Conservation (phyloP, 2,888 invertebrate species). For the Terebella lapidaria region DNA sequence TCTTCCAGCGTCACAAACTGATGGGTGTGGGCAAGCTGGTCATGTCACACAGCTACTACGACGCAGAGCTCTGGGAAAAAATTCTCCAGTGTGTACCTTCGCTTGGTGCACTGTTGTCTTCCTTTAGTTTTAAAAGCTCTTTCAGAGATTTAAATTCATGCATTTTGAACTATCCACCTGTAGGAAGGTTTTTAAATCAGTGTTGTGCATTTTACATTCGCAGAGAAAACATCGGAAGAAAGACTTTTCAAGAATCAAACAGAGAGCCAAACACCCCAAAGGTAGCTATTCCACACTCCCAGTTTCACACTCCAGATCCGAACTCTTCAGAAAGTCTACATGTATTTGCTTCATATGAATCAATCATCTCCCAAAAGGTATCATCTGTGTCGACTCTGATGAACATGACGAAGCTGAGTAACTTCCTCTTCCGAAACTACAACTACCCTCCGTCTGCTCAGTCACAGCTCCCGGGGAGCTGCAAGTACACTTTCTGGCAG, state of each 20-base stretch:
- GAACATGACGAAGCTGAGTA: slow-evolving; percentile 37
- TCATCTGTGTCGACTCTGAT: slow-evolving; percentile 37
- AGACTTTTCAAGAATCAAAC: slow-evolving; percentile 36
- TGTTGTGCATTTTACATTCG: slow-evolving; percentile 15
- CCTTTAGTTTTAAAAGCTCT: not conserved
- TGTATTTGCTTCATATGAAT: too few relatives aligned
- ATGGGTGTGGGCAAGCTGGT: slow-evolving; percentile 69
- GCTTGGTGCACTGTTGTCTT: too few relatives aligned
- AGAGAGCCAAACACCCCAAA: slow-evolving; percentile 36
- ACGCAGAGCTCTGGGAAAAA: slow-evolving; percentile 76
- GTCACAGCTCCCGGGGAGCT: slow-evolving; percentile 64
- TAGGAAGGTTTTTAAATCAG: not conserved
- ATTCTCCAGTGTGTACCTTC: slow-evolving; percentile 61
- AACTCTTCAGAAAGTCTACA: too few relatives aligned
- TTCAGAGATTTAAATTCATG: not conserved
- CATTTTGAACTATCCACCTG: not conserved
- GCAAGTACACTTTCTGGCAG: slow-evolving; percentile 67
- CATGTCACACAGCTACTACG: slow-evolving; percentile 84
- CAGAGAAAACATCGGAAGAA: slow-evolving; percentile 53
- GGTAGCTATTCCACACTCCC: too few relatives aligned
- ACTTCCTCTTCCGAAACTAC: slow-evolving; percentile 75
- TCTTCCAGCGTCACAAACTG: slow-evolving; percentile 65
- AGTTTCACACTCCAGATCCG: too few relatives aligned
- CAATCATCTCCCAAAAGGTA: too few relatives aligned
- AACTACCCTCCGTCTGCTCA: slow-evolving; percentile 59